A percentile compares a stretch with the other conserved stretches of the same genome.
These are phyloP conservation scores for Neodiprion fabricii DNA, from an alignment of 1,140 invertebrate species.

Conservation along the genomic window DNA sequence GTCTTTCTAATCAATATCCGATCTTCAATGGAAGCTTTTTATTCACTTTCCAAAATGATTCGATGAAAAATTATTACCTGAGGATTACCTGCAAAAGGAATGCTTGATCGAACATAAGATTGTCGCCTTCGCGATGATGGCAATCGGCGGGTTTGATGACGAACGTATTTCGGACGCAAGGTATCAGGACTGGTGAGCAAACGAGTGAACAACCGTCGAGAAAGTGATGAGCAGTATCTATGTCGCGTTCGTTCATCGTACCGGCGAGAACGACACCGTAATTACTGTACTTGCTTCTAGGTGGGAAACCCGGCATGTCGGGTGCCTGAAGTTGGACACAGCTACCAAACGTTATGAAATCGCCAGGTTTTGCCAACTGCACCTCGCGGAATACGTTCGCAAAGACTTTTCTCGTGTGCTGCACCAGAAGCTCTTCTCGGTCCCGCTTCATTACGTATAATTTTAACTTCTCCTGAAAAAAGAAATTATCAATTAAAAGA, in stretches of 20 bases:
- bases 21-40: too few relatives aligned
- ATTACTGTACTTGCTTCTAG: background rate
- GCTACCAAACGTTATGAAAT: constrained; percentile 19
- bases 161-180: constrained; percentile 19
- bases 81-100: constrained; percentile 15
- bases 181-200: constrained; percentile 6
- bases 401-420: constrained; percentile 19
- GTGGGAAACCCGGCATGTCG: constrained; percentile 19
- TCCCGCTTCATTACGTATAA: constrained; percentile 15
- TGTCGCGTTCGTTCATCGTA: constrained; percentile 15
- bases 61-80: too few relatives aligned
- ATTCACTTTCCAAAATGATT: too few relatives aligned
- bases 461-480: constrained; percentile 13
- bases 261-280: constrained; percentile 16
- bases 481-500: too few relatives aligned
- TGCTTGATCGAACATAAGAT: constrained; percentile 21
- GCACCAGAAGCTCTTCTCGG: constrained; percentile 12
- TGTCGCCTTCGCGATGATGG: constrained; percentile 12
- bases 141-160: constrained; percentile 19
- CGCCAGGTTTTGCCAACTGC: constrained; percentile 2
- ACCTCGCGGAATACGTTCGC: constrained; percentile 17
- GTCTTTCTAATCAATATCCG: too few relatives aligned
- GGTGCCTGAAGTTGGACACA: constrained; percentile 19
- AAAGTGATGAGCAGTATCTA: background rate
- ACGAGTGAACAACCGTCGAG: constrained; percentile 13